Evolutionary conservation across 1,140 invertebrate genomes (phyloP), one percentile per base, ranked within the genome.

Genomic region (Drosophila trapezifrons): DNA sequence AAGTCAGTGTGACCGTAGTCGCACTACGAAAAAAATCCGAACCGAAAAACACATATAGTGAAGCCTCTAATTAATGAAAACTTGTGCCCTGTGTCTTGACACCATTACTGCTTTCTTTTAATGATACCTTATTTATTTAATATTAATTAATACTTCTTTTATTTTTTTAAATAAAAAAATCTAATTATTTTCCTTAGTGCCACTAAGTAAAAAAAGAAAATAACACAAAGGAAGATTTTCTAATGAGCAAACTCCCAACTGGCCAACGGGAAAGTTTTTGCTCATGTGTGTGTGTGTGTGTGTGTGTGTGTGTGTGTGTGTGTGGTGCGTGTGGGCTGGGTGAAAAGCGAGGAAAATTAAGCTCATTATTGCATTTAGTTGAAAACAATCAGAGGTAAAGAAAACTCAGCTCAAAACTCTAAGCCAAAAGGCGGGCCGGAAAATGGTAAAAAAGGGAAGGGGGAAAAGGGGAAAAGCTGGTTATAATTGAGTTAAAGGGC

Each of bases 221-320:
- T 78, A 54, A 76, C 75, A 45, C n/a, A 65, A 74, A 46, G 35
- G 87, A 55, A 78, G 78, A 87, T 82, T 86, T 86, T 82, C 78
- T 89, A 89, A 87, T 89, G 76, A 89, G 80, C 60, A 72, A 80
- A 87, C 83, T 89, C 72, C 51, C 69, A 80, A 86, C 60, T 60
- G 76, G 66, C 49, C 42, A 43, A 45, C 42, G 13, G 25, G 17
- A 76, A 79, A 81, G 27, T 81, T 80, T 80, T 76, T 45, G 3
- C 38, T 37, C 46, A 62, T 45, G 40, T 54, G 22, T 63, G 38
- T 40, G 29, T 20, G 13, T 49, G 38, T 47, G 54, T 20, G 56
- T 32, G 38, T 37, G 55, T 29, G 29, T 1, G 10, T 12, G 32
- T 51, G 32, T 46, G 25, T 54, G 52, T 58, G 29, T 17, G 15